A percentile compares a stretch with the other conserved stretches of the same genome.
These are phyloP conservation scores for Potorous gilbertii DNA, from an alignment of 2,797 vertebrate genomes.

Conservation along the genomic window DNA sequence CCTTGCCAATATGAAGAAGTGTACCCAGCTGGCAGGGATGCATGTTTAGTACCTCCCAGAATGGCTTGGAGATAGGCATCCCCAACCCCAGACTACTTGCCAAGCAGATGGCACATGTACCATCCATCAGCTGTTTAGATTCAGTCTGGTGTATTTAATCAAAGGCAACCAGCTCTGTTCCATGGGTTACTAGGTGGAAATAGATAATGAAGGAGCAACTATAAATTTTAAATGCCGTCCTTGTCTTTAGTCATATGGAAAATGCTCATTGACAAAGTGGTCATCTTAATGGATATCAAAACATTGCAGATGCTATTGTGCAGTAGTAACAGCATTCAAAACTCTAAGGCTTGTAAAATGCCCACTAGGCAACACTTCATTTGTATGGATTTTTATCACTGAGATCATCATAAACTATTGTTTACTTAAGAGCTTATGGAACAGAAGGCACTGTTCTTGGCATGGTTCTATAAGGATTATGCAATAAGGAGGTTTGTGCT, in stretches of 20 bases:
- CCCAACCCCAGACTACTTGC: neutral
- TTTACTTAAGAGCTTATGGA: neutral
- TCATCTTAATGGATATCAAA: neutral
- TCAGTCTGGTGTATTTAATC: neutral
- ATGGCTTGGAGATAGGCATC: neutral
- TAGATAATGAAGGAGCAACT: neutral
- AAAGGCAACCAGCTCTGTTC: neutral
- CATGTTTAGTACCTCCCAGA: neutral
- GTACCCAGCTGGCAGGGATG: neutral
- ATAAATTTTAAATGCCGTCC: neutral
- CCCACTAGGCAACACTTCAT: fast-evolving
- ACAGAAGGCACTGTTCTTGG: neutral
- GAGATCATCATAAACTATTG: neutral
- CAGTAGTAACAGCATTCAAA: neutral
- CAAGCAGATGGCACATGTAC: neutral
- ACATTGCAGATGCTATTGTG: neutral
- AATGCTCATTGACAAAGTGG: neutral
- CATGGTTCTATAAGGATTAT: neutral
- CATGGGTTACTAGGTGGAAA: neutral
- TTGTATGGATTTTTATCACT: neutral
- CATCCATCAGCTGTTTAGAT: neutral
- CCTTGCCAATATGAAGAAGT: neutral
- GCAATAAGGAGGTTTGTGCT: neutral
- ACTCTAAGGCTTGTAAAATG: neutral
- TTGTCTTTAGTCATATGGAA: fast-evolving